These are phyloP conservation scores for Thecocarcelia acutangulata DNA, from an alignment of 2,888 invertebrate genomes.

Conservation along the genomic window DNA sequence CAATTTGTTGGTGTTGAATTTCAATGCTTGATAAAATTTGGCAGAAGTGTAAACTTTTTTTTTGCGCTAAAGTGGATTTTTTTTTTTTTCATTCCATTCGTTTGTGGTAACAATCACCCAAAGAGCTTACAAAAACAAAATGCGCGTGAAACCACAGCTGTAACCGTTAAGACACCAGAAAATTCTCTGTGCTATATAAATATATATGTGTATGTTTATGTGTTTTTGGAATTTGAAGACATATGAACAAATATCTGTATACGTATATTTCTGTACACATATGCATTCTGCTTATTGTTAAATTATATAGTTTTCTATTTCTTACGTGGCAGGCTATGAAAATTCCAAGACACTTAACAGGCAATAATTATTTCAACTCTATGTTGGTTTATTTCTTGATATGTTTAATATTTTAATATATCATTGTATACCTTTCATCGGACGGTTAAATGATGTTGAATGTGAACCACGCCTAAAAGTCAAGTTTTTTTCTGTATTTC, in stretches of 20 bases:
- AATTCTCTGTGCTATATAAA: constrained; percentile 8
- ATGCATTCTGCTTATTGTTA: too few species aligned
- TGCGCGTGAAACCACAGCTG: constrained; percentile 65
- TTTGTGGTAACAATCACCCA: constrained; percentile 28
- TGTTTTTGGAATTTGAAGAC: neutral
- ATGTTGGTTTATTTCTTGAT: too few species aligned
- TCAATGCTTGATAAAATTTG: constrained; percentile 31
- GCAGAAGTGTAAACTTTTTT: neutral
- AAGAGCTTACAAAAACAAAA: constrained; percentile 55
- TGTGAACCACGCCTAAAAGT: too few species aligned
- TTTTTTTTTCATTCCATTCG: neutral
- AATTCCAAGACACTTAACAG: too few species aligned
- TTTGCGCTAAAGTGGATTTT: neutral
- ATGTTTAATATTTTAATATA: too few species aligned
- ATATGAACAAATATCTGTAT: neutral
- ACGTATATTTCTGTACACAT: too few species aligned
- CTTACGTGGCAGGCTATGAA: too few species aligned
- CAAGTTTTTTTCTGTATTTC: too few species aligned
- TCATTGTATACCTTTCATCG: too few species aligned
- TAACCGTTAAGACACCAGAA: constrained; percentile 56
- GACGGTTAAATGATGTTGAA: too few species aligned
- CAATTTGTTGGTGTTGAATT: constrained; percentile 24
- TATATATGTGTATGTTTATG: neutral
- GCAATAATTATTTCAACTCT: too few species aligned
- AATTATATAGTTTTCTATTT: too few species aligned